Evolutionary conservation across 2,113 vertebrate species (phyloP), one percentile per base, ranked within the genome.

Genomic region (Neogobius melanostomus): DNA sequence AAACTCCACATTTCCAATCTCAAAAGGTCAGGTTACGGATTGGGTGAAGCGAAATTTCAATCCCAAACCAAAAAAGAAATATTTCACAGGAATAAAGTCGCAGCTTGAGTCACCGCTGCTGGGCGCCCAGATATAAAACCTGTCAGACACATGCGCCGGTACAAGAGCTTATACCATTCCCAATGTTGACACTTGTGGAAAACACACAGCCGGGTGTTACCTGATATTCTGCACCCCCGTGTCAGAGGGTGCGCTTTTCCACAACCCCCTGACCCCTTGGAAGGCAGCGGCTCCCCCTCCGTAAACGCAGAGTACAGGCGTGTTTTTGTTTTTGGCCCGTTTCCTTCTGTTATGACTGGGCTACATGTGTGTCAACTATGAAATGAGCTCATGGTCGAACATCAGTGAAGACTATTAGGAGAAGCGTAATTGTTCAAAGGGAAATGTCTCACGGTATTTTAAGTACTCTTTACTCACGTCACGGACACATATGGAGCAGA

Each of bases 321-420:
- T 84, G 85, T 88, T 90, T 86, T 86, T 86, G 87, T 88, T 90
- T 89, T 87, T 63, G 53, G 64, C 73, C 45, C 1, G 17, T 78
- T 85, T 90, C 83, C 82, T 83, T 6, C 48, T 91, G 86, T 89
- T 91, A 80, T 90, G 87, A 87, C 88, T 89, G 80, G 60, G 21
- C 21, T 74, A 51, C 73, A 72, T 69, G 75, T 72, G 80, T 12
- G 60, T 63, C 76, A 77, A 21, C 66, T 36, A 11, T 66, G 60
- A 43, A 59, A 49, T 83, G 81, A 90, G 75, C 78, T 89, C 85
- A 85, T 77, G 5, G 64, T 82, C 74, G 57, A 8, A 69, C 73
- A 84, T 80, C 81, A 83, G 68, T 43, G 57, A 54, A 66, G 61
- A 64, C 50, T 69, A 68, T 80, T 72, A 66, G 72, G 48, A 4